Evolutionary conservation across 2,797 vertebrate species (phyloP).

Genomic region (Phrynocephalus forsythii): DNA sequence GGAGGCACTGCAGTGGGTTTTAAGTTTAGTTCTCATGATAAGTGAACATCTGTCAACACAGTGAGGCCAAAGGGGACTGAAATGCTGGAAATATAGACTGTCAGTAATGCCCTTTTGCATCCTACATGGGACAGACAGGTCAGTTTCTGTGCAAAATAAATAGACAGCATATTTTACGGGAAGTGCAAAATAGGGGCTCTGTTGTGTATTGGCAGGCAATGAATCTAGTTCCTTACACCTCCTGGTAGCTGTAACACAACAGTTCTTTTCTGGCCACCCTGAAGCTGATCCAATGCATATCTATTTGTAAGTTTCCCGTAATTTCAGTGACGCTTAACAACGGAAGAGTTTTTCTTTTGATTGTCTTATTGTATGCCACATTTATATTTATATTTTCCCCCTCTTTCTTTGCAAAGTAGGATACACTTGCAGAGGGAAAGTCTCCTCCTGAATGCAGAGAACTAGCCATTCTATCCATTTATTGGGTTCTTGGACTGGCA

Average conservation of each 20-base stretch:
- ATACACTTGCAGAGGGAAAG: neutral
- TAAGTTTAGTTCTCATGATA: neutral
- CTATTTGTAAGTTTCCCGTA: neutral
- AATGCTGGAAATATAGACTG: too few species aligned
- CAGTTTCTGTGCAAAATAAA: neutral
- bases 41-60: too few species aligned
- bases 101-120: neutral
- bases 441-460: neutral
- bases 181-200: neutral
- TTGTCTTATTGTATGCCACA: neutral
- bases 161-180: neutral
- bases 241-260: constrained; percentile 38
- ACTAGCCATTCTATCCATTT: neutral
- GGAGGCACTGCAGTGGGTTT: neutral
- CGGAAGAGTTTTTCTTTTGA: neutral
- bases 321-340: neutral
- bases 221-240: constrained; percentile 49
- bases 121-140: neutral
- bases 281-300: neutral
- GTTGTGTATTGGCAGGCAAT: neutral
- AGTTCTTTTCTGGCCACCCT: neutral
- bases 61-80: too few species aligned
- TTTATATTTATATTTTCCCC: neutral
- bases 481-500: neutral
- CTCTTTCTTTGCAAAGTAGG: too few species aligned